Evolutionary conservation across 2,888 invertebrate species (phyloP).

Genomic region (Chironomus riparius): DNA sequence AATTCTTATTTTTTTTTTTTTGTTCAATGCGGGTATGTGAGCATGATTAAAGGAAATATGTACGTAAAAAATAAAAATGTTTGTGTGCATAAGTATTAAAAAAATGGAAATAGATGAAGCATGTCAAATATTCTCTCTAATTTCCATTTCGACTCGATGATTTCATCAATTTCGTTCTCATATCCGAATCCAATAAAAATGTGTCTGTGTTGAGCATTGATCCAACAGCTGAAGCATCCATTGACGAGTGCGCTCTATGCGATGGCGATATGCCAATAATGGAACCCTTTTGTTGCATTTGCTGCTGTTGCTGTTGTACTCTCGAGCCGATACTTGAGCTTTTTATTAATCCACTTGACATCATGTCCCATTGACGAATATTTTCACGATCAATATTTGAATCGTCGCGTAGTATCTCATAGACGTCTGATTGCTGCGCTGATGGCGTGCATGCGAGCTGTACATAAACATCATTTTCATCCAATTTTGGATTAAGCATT

Average conservation of each 20-base stretch:
- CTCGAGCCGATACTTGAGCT: conserved; percentile 33
- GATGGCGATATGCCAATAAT: neutral
- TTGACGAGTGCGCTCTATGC: neutral
- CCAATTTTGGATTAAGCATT: conserved; percentile 35
- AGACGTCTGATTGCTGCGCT: conserved; percentile 34
- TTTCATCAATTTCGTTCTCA: neutral
- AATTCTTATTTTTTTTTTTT: neutral
- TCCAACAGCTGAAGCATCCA: neutral
- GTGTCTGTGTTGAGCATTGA: too few species aligned
- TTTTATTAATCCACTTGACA: conserved; percentile 71
- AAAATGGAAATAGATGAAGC: too few species aligned
- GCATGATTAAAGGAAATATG: too few species aligned
- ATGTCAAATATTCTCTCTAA: neutral
- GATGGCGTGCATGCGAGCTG: conserved; percentile 38
- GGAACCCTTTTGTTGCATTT: neutral
- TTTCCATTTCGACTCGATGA: conserved; percentile 3
- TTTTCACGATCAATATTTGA: conserved; percentile 73
- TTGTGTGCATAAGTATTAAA: neutral
- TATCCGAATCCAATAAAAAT: neutral
- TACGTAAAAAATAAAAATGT: too few species aligned
- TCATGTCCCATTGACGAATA: conserved; percentile 77
- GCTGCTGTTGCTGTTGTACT: neutral
- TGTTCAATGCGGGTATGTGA: too few species aligned
- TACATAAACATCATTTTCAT: conserved; percentile 48
- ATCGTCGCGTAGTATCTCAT: conserved; percentile 41